Base-by-base conservation (phyloP, 2,113 vertebrate genomes). In the Forbesichthys agassizii region DNA sequence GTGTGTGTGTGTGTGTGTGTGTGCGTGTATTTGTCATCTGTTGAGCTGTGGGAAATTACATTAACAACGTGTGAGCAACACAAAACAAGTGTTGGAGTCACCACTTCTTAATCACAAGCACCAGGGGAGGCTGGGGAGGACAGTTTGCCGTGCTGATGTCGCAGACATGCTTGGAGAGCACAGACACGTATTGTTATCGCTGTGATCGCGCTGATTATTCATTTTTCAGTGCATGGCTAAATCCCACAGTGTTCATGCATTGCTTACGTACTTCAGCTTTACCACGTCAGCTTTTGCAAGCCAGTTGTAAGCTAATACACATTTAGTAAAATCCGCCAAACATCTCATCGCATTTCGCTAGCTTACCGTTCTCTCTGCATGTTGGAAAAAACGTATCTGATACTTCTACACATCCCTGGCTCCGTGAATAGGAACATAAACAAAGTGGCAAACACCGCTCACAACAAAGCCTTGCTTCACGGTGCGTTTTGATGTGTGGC, bases 31-130 rank as follows among this genome's bases (percentile, higher is more conserved):
- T 9, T 53, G 64, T 33, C 3, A 16, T n/a, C 9, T 54, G 33
- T 64, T 4, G 48, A 33, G 48, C 4, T 58, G 47, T 71, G 74
- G 27, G 58, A 64, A 78, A 88, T 69, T 71, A 75, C 61, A 80
- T 84, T 78, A 73, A 86, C 83, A 82, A 81, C 69, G 51, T 79
- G 72, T 33, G 68, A 79, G 66, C 46, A 81, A 70, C 74, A 69
- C 78, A 69, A 75, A 83, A 88, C 84, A 84, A 84, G 79, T 89
- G 84, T 88, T 72, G n/a, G 46, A 64, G 77, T 77, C 67, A 66
- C 81, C 68, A 9, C 84, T 69, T 64, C 14, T 71, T 79, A 83
- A 86, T 88, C 69, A 79, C 69, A 84, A 68, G 56, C 85, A 84
- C 78, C 74, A 42, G 72, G 58, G 33, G 63, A 51, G 14, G 74